Evolutionary conservation across 64 coral and sea anemone genomes (phyloP).

Genomic region (Anthopleura sola): DNA sequence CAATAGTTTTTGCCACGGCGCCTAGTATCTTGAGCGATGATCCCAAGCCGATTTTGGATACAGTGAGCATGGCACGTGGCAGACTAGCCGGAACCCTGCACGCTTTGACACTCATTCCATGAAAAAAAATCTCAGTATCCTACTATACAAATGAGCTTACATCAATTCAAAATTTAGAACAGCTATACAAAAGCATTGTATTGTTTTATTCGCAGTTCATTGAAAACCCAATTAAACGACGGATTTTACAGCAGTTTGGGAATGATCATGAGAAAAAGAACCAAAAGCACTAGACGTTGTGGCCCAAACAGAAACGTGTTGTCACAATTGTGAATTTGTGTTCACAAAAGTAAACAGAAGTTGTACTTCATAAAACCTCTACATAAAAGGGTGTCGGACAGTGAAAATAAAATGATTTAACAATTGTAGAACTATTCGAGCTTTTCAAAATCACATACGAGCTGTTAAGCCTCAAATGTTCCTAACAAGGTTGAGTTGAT

Average conservation of each 20-base stretch:
- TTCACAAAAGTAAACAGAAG: conserved; percentile 54
- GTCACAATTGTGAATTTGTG: conserved; percentile 22
- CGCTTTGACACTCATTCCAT: background rate
- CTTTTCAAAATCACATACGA: background rate
- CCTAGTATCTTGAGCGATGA: background rate
- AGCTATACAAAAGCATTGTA: conserved; percentile 1
- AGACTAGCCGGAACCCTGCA: background rate
- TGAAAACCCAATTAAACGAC: conserved; percentile 15
- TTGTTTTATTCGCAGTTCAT: background rate
- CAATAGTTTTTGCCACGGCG: background rate
- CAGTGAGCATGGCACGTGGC: background rate
- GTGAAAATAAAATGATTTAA: conserved; percentile 12
- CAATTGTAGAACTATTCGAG: background rate
- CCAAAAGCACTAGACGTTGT: background rate
- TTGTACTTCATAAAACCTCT: conserved; percentile 25
- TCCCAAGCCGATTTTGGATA: conserved; percentile 2
- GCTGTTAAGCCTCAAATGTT: background rate
- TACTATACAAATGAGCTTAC: conserved; percentile 1
- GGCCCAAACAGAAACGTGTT: conserved; percentile 48
- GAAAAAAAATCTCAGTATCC: conserved; percentile 3
- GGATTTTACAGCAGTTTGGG: conserved; percentile 15
- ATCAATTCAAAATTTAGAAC: conserved; percentile 4
- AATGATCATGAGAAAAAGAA: background rate
- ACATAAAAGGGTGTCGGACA: conserved; percentile 11
- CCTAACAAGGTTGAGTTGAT: background rate